Evolutionary conservation across 2,113 vertebrate species (phyloP), one percentile per base, ranked within the genome.

Genomic region (Triplophysa siluroides): DNA sequence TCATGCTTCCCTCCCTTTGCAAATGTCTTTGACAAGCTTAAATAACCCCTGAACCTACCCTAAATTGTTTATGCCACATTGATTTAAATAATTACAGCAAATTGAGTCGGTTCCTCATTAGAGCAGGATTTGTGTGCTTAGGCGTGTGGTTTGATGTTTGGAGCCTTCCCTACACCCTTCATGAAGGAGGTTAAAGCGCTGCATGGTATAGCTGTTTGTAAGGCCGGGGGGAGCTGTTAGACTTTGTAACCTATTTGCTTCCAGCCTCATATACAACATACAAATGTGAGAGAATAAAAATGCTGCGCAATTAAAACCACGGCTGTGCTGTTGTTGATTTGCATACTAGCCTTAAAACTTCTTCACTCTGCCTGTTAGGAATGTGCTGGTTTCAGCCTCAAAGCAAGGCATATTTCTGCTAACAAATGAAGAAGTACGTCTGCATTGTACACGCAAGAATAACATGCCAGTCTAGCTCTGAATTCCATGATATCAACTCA

Each of bases 91-190:
- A 82, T 82, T 62, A 29, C 45, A 63, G 60, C 52, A 64, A 82
- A 78, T 56, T 41, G 67, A 72, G 56, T 43, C 8, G 8, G 58
- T 33, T 78, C 13, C 60, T 82, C 61, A 71, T 82, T 82, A 78
- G 75, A 47, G 16, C 47, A 64, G 67, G 65, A 64, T 82, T 71
- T 82, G 74, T 81, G 76, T 81, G 65, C 33, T 67, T 41, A 52
- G 24, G 21, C 58, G 41, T 66, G 52, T 75, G 26, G 64, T 33
- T 13, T 63, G 65, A 23, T 33, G 65, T 21, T 60, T 24, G 47
- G 38, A 63, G 61, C 47, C 19, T 11, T 52, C 16, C 24, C 52
- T 68, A 33, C 54, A 4, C 8, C n/a, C 18, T 58, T 58, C n/a
- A 47, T 18, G 43, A 61, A 67, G 2, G 43, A 43, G 58, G 41